Base-by-base conservation (phyloP, 2,113 vertebrate species). In the Philantomba maxwellii region DNA sequence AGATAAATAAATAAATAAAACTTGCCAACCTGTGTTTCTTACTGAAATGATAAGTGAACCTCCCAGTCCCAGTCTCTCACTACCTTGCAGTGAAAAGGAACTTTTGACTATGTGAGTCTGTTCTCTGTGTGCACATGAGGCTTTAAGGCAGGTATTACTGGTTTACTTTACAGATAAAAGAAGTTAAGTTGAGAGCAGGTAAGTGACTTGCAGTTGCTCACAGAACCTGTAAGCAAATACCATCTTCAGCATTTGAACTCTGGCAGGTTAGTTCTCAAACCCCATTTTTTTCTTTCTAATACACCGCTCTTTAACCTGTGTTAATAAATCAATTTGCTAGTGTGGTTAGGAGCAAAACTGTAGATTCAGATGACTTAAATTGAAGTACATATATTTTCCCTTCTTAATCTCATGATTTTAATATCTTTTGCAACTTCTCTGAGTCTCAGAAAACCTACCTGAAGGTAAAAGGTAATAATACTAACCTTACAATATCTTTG, bases 231-330 rank as follows among this genome's bases (percentile, higher is more conserved):
- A 25, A 36, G 16, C 39, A 87, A 70, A 81, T 13, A 5, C 19
- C 16, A 15, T 2, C 33, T 9, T 26, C 45, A 58, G 43, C 10
- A 60, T 19, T n/a, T 33, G 13, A 89, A 60, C 43, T 13, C 60
- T 45, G 6, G 4, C 7, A 3, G 4, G 21, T 43, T 10, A 13
- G 5, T 62, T 92, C 83, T 4, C 25, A 45, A 45, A 0, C 39
- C 1, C 28, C 1, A 3, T 21, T 73, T 73, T 51, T 30, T 53
- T 55, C 21, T 57, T 51, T 60, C 3, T 45, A 51, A 53, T 64
- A 23, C 10, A 12, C 4, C 2, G 47, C 1, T 45, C 15, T 70
- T 75, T 11, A 36, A 75, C 0, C 45, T 14, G 1, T 28, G 21
- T 17, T 26, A 51, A 13, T 33, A 60, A 64, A 77, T 55, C 3